These are phyloP conservation scores for Ammospiza nelsoni DNA, from an alignment of 2,113 vertebrate genomes.

Conservation along the genomic window DNA sequence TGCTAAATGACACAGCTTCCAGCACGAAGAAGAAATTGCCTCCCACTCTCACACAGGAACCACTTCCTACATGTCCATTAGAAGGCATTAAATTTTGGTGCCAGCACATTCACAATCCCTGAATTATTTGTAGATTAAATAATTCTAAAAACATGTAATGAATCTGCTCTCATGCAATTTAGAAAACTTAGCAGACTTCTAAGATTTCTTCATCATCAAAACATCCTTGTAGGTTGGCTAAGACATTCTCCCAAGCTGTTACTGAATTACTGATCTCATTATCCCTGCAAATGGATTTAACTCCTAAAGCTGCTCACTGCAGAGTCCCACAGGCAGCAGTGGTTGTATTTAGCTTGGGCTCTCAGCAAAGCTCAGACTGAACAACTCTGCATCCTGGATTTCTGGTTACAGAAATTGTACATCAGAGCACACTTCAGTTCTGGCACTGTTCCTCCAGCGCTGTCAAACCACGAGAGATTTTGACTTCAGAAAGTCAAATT, in stretches of 20 bases:
- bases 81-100: not conserved
- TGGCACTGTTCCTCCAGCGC: not conserved
- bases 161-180: not conserved
- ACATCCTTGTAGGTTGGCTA: not conserved
- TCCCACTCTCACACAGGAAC: constrained; percentile 10
- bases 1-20: not conserved
- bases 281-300: not conserved
- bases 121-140: not conserved
- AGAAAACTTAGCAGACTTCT: not conserved
- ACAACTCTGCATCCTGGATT: not conserved
- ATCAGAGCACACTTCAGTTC: not conserved
- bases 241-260: not conserved
- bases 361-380: not conserved
- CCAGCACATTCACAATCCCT: not conserved
- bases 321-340: not conserved
- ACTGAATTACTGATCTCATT: not conserved
- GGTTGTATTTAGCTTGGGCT: not conserved
- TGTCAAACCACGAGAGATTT: not conserved
- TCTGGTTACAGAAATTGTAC: not conserved
- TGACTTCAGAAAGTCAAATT: not conserved
- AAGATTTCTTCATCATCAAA: not conserved
- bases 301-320: not conserved
- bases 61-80: not conserved
- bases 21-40: not conserved
- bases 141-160: not conserved